Evolutionary conservation across 1,140 invertebrate species (phyloP).

Genomic region (Aporrectodea caliginosa): DNA sequence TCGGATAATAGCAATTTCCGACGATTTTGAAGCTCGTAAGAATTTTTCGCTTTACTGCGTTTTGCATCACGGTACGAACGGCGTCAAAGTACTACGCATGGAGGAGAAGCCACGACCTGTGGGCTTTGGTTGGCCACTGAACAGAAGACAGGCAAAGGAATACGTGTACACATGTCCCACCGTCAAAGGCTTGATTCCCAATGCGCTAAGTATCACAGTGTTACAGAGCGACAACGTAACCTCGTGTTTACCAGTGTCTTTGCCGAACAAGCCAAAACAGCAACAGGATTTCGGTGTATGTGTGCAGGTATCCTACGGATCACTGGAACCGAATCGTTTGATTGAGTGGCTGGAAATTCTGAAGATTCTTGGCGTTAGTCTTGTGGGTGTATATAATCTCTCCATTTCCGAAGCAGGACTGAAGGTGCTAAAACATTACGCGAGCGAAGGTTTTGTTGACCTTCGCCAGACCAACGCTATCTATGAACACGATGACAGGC

Average conservation of each 20-base stretch:
- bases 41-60: background rate
- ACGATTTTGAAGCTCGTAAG: background rate
- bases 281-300: background rate
- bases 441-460: constrained; percentile 18
- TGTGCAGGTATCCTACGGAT: background rate
- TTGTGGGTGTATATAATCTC: constrained; percentile 20
- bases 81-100: background rate
- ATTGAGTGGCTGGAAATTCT: constrained; percentile 29
- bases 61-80: background rate
- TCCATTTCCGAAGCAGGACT: background rate
- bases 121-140: background rate
- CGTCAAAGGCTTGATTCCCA: background rate
- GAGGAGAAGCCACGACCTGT: background rate
- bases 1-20: background rate
- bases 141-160: background rate
- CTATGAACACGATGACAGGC: background rate
- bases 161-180: background rate
- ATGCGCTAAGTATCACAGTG: background rate
- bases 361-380: constrained; percentile 14
- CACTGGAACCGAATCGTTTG: constrained; percentile 16
- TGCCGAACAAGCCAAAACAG: background rate
- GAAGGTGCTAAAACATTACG: constrained; percentile 16
- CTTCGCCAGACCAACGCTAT: background rate
- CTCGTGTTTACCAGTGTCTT: background rate
- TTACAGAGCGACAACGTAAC: background rate